Conservation (phyloP, 2,113 vertebrate genomes). For the Ptilorrhoa leucosticta region DNA sequence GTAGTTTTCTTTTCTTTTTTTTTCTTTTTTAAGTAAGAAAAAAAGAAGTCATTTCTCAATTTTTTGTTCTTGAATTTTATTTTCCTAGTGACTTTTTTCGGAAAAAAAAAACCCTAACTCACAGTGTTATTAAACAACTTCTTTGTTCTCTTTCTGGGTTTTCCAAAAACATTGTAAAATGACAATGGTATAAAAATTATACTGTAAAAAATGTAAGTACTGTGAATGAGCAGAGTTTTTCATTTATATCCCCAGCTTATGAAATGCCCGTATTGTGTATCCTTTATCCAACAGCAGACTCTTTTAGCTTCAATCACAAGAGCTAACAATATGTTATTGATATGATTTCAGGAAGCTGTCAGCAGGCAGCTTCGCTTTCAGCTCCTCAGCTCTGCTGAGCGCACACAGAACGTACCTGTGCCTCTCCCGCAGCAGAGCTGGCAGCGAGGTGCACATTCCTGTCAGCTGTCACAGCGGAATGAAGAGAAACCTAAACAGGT, state of each 20-base stretch:
- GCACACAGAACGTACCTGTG: constrained; percentile 72
- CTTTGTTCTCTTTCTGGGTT: constrained; percentile 52
- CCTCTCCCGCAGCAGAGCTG: constrained; percentile 72
- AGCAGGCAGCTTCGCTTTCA: constrained; percentile 84
- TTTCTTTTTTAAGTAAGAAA: not conserved
- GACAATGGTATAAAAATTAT: constrained; percentile 48
- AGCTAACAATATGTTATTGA: constrained; percentile 85
- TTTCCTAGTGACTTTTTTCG: not conserved
- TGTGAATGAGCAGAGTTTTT: constrained; percentile 55
- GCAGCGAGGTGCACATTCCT: constrained; percentile 55
- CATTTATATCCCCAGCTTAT: constrained; percentile 41
- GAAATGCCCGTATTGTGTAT: constrained; percentile 42
- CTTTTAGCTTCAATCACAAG: constrained; percentile 59
- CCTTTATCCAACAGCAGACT: constrained; percentile 63
- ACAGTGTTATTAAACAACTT: constrained; percentile 44
- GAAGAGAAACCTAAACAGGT: constrained; percentile 38
- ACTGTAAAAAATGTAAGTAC: constrained; percentile 17
- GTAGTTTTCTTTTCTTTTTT: not conserved
- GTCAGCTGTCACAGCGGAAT: constrained; percentile 19
- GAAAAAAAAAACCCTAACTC: not conserved
- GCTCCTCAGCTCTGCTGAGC: constrained; percentile 71
- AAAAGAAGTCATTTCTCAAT: not conserved
- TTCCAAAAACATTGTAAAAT: constrained; percentile 59
- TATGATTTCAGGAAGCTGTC: constrained; percentile 82
- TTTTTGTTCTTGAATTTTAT: constrained; percentile 43